Percentiles rank a stretch among this genome's conserved stretches.
phyloP scores from a whole-genome alignment of 2,113 vertebrate genomes.

The Glareola pratincola region DNA sequence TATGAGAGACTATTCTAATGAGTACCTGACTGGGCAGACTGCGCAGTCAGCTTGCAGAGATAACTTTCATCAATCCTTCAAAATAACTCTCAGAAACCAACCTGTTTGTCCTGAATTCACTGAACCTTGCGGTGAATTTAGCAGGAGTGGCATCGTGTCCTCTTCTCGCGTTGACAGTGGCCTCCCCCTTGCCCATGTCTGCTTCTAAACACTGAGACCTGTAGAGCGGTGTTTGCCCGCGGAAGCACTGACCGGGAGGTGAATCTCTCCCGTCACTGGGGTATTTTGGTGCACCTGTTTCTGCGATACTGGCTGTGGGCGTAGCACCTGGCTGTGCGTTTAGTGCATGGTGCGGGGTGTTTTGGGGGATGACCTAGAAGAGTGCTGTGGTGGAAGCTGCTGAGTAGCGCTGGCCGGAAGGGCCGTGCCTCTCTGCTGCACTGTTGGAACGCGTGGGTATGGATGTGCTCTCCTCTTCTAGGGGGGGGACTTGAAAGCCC shows the following conservation, averaged over 20 bases:
- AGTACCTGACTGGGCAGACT: not conserved
- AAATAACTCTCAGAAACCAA: not conserved
- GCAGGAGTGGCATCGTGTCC: not conserved
- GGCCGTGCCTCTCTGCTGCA: not conserved
- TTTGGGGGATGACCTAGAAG: not conserved
- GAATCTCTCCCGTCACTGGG: not conserved
- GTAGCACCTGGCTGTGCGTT: not conserved
- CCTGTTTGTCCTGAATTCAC: not conserved
- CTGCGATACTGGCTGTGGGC: not conserved
- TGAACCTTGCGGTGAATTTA: not conserved
- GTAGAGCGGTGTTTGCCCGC: not conserved
- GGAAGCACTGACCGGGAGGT: not conserved
- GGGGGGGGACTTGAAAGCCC: not conserved
- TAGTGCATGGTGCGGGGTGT: not conserved
- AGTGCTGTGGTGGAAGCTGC: not conserved
- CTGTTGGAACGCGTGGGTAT: not conserved
- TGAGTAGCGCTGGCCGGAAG: not conserved
- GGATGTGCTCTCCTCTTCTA: not conserved
- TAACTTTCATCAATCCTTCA: not conserved
- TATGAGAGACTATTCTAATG: fast-evolving
- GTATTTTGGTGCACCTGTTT: not conserved
- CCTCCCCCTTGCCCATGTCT: fast-evolving
- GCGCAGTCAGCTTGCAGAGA: not conserved
- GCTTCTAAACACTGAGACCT: not conserved
- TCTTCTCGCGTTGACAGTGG: not conserved